These are phyloP conservation scores for Phytoseiulus persimilis DNA, from an alignment of 2,888 invertebrate species.

Conservation along the genomic window DNA sequence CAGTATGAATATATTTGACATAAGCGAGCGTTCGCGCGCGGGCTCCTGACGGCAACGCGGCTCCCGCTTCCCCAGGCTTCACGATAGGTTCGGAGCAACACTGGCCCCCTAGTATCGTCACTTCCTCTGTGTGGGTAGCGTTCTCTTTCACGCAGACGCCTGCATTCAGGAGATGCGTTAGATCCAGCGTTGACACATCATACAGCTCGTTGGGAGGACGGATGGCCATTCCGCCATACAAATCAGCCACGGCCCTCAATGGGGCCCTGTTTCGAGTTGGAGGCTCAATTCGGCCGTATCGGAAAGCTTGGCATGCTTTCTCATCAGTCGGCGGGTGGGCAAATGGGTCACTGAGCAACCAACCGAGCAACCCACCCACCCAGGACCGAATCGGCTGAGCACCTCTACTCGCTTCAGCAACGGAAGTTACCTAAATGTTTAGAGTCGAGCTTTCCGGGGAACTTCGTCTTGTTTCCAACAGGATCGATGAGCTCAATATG, in stretches of 20 bases:
- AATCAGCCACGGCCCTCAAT: background rate
- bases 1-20: no score
- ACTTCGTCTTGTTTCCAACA: no score
- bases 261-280: background rate
- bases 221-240: background rate
- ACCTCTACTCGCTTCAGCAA: background rate
- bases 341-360: background rate
- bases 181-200: no score
- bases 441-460: background rate
- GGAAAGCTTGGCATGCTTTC: background rate
- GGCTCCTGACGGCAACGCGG: no score
- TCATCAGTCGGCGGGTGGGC: background rate
- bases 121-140: no score
- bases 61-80: no score
- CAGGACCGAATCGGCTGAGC: background rate
- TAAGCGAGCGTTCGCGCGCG: no score
- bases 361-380: background rate
- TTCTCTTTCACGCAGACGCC: no score
- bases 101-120: no score
- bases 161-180: no score
- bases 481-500: no score
- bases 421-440: background rate
- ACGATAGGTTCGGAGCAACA: no score
- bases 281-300: background rate
- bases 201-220: background rate